These are phyloP conservation scores for Ips nitidus DNA, from an alignment of 1,140 invertebrate species.

Conservation along the genomic window DNA sequence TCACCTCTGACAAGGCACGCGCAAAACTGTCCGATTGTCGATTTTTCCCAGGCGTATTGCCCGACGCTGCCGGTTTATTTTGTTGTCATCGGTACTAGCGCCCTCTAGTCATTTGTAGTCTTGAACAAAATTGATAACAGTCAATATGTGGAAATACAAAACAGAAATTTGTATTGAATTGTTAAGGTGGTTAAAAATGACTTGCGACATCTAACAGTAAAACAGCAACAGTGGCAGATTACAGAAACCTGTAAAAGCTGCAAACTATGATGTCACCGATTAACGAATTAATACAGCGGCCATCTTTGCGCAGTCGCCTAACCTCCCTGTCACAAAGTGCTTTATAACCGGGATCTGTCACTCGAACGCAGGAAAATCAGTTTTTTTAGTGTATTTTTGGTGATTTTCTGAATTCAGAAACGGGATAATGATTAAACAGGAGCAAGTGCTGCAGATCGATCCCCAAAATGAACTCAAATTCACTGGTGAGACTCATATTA, in stretches of 20 bases:
- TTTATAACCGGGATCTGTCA: conserved; percentile 49
- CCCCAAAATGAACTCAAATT: conserved; percentile 73
- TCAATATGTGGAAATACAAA: no score
- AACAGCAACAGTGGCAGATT: no score
- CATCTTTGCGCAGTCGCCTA: conserved; percentile 39
- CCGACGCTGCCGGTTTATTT: neutral
- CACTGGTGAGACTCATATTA: conserved; percentile 59
- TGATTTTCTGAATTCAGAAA: conserved; percentile 41
- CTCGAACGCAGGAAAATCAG: conserved; percentile 40
- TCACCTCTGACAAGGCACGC: conserved; percentile 43
- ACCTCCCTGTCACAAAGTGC: conserved; percentile 45
- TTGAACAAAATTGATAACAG: no score
- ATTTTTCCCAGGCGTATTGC: conserved; percentile 18
- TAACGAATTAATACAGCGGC: neutral
- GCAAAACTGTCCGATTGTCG: conserved; percentile 40
- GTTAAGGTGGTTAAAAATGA: no score
- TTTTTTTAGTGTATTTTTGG: conserved; percentile 40
- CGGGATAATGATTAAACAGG: conserved; percentile 50
- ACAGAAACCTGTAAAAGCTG: no score
- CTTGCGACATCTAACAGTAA: no score
- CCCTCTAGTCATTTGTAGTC: no score
- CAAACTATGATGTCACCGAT: no score
- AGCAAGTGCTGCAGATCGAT: conserved; percentile 72
- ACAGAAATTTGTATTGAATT: no score
- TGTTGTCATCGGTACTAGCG: no score